A percentile compares a stretch with the other conserved stretches of the same genome.
These are phyloP conservation scores for Philantomba maxwellii DNA, from an alignment of 2,113 vertebrate genomes.

Conservation along the genomic window DNA sequence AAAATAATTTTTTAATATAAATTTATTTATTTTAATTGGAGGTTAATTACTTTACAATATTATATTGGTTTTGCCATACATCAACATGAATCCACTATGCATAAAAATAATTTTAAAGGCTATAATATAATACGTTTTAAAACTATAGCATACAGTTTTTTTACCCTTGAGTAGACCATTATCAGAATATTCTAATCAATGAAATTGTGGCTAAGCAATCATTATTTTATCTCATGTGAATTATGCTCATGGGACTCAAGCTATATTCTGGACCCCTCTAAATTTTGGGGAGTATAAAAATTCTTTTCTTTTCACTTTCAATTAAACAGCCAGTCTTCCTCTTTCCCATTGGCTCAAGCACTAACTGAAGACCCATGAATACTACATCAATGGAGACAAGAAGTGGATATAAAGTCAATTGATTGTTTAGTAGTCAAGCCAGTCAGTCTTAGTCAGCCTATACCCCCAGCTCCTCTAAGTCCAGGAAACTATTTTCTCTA, in stretches of 20 bases:
- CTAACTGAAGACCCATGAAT: not conserved
- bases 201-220: not conserved
- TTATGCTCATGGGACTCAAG: not conserved
- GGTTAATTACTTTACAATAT: no score
- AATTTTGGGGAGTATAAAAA: not conserved
- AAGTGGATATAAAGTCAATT: not conserved
- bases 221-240: not conserved
- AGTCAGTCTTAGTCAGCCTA: not conserved
- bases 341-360: not conserved
- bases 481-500: not conserved
- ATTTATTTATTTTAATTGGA: no score
- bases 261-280: not conserved
- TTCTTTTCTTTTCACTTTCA: not conserved
- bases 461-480: not conserved
- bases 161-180: not conserved
- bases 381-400: not conserved
- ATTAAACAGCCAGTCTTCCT: not conserved
- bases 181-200: not conserved
- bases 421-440: not conserved
- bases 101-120: not conserved
- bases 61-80: no score
- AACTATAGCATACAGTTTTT: not conserved
- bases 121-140: not conserved
- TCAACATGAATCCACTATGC: no score
- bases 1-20: not conserved